These are phyloP conservation scores for Asteroscopus sphinx DNA, from an alignment of 2,888 invertebrate species.

Conservation along the genomic window DNA sequence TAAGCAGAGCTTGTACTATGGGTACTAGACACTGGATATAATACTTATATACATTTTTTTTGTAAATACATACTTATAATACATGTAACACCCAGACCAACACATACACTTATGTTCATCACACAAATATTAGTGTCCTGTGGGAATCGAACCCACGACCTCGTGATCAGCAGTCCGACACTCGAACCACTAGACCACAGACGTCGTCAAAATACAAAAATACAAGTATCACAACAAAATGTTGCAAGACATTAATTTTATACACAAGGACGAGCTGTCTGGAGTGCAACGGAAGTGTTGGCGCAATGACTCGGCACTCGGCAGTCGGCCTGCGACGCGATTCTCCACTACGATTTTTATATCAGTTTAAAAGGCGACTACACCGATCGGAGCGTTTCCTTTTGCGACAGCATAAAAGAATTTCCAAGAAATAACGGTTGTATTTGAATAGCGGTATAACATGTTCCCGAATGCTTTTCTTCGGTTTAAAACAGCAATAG, in stretches of 20 bases:
- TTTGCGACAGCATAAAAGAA: slow-evolving; percentile 73
- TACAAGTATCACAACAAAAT: slow-evolving; percentile 26
- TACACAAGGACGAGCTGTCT: slow-evolving; percentile 50
- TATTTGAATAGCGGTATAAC: slow-evolving; percentile 70
- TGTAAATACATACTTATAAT: too few species aligned
- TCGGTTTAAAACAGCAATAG: slow-evolving; percentile 38
- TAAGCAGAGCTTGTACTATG: too few species aligned
- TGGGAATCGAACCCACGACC: too few species aligned
- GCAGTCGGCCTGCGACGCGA: slow-evolving; percentile 51
- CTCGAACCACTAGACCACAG: too few species aligned
- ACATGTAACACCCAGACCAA: too few species aligned
- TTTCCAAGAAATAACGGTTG: slow-evolving; percentile 73
- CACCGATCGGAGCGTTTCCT: slow-evolving; percentile 78
- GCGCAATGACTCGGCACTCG: slow-evolving; percentile 66
- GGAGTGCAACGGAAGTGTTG: slow-evolving; percentile 77
- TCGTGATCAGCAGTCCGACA: too few species aligned
- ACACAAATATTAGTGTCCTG: too few species aligned
- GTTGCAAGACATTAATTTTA: slow-evolving; percentile 38
- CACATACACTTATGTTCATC: too few species aligned
- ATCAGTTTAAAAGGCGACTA: slow-evolving; percentile 82
- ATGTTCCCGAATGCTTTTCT: slow-evolving; percentile 59
- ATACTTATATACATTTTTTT: too few species aligned
- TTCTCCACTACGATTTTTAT: slow-evolving; percentile 71
- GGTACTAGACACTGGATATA: too few species aligned
- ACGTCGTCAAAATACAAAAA: too few species aligned